Evolutionary conservation across 1,140 invertebrate genomes (phyloP), one percentile per base, ranked within the genome.

Genomic region (Trinorchestia longiramus): DNA sequence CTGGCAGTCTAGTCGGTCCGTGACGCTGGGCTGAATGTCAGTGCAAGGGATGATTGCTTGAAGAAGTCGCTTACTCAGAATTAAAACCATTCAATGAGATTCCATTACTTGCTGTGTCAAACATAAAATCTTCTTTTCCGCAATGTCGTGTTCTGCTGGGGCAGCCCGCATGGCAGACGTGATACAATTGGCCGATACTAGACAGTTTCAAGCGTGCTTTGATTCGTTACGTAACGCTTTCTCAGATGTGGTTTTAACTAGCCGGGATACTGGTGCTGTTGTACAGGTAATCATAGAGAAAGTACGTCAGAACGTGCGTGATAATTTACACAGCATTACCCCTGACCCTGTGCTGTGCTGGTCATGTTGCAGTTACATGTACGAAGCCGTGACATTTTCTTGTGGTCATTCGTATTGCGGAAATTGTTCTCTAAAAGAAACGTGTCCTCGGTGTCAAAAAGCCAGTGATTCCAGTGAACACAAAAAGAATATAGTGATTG

Each of bases 331-430:
- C 43, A 94, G 43, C 47, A 40, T 94, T 45, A 44, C 92, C 0
- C 43, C 43, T 44, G 92, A 94, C 44, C 92, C 92, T 8, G 40
- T 94, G 44, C 17, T 94, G 41, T 94, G 92, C 41, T 45, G 43
- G 36, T 40, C 43, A 19, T 94, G 92, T 43, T 94, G 3, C 44
- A 45, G 92, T 45, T 44, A 41, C 92, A 44, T 94, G 43, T 94
- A 28, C 41, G 92, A 47, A 6, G 92, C 92, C 44, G 92, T 94
- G 40, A 94, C 92, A 40, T 94, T 94, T 40, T 23, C 92, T 11
- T 94, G 92, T 94, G 92, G 92, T n/a, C 92, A 94, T n/a, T 47
- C 92, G 3, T 94, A 40, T 40, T 94, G 92, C 43, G 92, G 92
- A 8, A 94, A 94, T n/a, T 94, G 92, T 94, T 47, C 92, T 41